These are phyloP conservation scores for Artemia franciscana DNA, from an alignment of 1,140 invertebrate genomes.

Conservation along the genomic window DNA sequence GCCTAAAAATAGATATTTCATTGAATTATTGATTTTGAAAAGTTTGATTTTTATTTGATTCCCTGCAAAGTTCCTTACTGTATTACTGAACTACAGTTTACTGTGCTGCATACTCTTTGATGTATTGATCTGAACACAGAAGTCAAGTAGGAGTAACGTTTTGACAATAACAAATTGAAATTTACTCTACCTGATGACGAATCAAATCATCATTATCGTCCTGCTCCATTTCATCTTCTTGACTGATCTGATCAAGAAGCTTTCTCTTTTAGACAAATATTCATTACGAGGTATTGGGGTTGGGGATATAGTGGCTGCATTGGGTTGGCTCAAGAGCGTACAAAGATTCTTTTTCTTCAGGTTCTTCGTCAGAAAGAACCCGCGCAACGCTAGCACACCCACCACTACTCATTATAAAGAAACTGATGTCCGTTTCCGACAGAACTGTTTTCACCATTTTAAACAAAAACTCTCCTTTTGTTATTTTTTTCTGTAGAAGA, in stretches of 20 bases:
- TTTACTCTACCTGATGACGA: background rate
- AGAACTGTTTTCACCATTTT: background rate
- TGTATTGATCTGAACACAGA: background rate
- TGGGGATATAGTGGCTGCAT: background rate
- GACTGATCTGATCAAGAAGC: background rate
- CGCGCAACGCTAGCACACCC: background rate
- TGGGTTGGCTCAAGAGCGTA: background rate
- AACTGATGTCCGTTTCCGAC: background rate
- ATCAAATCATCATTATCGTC: background rate
- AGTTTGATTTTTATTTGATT: background rate
- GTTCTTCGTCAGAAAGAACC: background rate
- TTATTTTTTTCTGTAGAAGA: too few relatives aligned
- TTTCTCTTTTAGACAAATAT: background rate
- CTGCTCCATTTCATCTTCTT: background rate
- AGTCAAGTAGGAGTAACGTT: background rate
- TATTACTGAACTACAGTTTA: background rate
- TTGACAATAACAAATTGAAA: background rate
- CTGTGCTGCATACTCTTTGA: background rate
- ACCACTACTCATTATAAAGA: background rate
- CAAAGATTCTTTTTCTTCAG: background rate
- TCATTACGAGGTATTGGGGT: background rate
- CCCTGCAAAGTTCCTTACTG: background rate
- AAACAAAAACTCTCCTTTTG: background rate
- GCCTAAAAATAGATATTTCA: background rate
- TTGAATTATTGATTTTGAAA: background rate